A percentile compares a stretch with the other conserved stretches of the same genome.
Evolutionary conservation across 2,113 vertebrate species (phyloP).

Genomic region (Microtus ochrogaster): DNA sequence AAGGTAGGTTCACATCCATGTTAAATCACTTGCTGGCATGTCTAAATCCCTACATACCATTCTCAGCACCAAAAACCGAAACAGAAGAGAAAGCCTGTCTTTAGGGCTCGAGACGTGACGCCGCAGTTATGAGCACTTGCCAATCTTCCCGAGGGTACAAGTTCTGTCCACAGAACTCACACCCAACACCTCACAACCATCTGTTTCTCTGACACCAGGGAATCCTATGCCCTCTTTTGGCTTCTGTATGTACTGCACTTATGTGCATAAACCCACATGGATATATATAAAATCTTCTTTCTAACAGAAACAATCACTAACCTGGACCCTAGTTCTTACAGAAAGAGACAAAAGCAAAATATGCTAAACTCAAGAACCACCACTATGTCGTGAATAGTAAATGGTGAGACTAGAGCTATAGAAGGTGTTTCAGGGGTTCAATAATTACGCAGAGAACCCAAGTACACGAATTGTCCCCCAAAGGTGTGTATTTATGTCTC

Average conservation of each 20-base stretch:
- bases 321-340: background rate
- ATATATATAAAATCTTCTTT: background rate
- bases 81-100: background rate
- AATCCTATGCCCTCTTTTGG: no score
- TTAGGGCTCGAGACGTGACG: background rate
- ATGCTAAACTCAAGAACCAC: background rate
- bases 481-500: background rate
- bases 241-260: no score
- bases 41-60: fast-evolving
- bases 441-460: background rate
- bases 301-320: background rate
- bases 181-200: background rate
- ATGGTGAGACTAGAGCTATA: fast-evolving
- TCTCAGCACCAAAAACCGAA: background rate
- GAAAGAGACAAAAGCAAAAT: background rate
- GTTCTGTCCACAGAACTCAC: no score
- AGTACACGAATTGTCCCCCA: background rate
- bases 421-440: background rate
- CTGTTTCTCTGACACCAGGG: background rate
- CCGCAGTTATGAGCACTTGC: background rate
- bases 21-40: background rate
- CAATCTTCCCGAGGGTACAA: background rate
- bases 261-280: fast-evolving
- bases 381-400: background rate
- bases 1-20: background rate